Evolutionary conservation across 2,888 invertebrate species (phyloP), one percentile per base, ranked within the genome.

Genomic region (Spatulosminthurus flaviceps): DNA sequence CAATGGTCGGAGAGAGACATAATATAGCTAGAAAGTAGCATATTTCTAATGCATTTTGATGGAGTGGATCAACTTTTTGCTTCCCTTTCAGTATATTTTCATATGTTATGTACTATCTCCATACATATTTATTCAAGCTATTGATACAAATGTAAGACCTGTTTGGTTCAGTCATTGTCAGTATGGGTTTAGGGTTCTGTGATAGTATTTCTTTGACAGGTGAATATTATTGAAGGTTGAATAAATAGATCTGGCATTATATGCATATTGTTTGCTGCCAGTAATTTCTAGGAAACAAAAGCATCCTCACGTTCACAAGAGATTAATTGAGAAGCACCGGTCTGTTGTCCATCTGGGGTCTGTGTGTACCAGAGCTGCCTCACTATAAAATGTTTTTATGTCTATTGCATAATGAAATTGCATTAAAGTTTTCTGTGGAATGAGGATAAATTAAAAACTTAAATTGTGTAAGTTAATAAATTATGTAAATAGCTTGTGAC

Each of bases 191-290:
- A 29, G 21, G 26, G 16, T 67, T 42, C 43, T 73, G 51, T 73
- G 73, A 73, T 73, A 60, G 28, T 24, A 73, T 73, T 73, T 60
- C n/a, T 51, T 28, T 51, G 73, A 73, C 73, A 73, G 73, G 73
- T 73, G 73, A 73, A 60, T 73, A 60, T 60, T 73, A 51, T 51
- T 73, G 73, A 73, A 73, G 21, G 60, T 43, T 60, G 28, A 43
- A 26, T 26, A 67, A 51, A 29, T 51, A 28, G 26, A 73, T 60
- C 42, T 60, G 16, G 11, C 71, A 60, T 73, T 73, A 43, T 2
- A 43, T 19, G 42, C 13, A 26, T 24, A 73, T 73, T 73, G 73
- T 73, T 51, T 51, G 16, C 19, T 43, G n/a, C n/a, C n/a, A 73
- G 24, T 60, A 73, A 73, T 73, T 73, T 73, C 21, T 1, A 1